Base-by-base conservation (phyloP, 2,888 invertebrate genomes). In the Enoplolaimus lenunculus region DNA sequence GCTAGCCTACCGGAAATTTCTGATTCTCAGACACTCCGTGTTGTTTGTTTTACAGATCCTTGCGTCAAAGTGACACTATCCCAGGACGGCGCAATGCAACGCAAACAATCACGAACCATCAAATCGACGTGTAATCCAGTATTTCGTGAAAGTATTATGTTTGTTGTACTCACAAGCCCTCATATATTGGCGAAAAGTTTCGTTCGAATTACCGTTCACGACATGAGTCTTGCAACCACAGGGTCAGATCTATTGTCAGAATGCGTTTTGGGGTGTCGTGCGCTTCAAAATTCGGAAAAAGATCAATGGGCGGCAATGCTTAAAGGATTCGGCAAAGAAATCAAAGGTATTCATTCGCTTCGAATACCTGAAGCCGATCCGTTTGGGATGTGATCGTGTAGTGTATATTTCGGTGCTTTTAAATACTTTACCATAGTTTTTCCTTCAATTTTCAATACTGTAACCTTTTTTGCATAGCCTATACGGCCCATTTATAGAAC, bases 31-130 rank as follows among this genome's bases (percentile, higher is more conserved):
- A n/a, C n/a, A n/a, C n/a, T n/a, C n/a, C n/a, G n/a, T n/a, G n/a
- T n/a, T n/a, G n/a, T n/a, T n/a, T n/a, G n/a, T n/a, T n/a, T 45
- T 79, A 62, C 78, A 82, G 82, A 82, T 75, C 81, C 82, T 1
- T 82, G 82, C 72, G 79, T 82, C 21, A 77, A 79, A 68, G 78
- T 82, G 29, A 80, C 80, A 66, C 73, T 83, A 62, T 74, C 75
- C n/a, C 82, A 82, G 70, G 74, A 77, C 16, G 76, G 77, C 1
- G 74, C 76, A 31, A 72, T 76, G 2, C 77, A 78, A 34, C 77
- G 76, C 2, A 80, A 80, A 70, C 81, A 78, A 60, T 77, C 77
- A 33, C 75, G 79, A 67, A 73, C 77, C 21, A 74, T 79, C 21
- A 79, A 79, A 72, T 28, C 35, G 31, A 68, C 64, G 26, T 34